phyloP scores from a whole-genome alignment of 64 coral and sea anemone species.

The Montipora sp. region DNA sequence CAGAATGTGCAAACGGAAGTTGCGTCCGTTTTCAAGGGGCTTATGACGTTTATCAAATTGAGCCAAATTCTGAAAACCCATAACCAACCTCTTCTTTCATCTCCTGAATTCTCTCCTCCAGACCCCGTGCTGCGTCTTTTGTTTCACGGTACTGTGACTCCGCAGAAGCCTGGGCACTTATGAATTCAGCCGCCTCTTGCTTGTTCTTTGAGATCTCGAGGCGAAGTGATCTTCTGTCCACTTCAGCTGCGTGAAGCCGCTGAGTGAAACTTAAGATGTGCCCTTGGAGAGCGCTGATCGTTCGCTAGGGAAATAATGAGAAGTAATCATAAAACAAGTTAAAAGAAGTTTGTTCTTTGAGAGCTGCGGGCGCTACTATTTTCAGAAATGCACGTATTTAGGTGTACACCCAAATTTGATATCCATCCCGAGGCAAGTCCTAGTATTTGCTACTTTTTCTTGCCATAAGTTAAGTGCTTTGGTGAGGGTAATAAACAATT shows the following conservation, averaged over 20 bases:
- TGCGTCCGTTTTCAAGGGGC: too few relatives aligned
- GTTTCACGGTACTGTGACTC: slow-evolving; percentile 68
- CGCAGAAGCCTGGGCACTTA: slow-evolving; percentile 53
- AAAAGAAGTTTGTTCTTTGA: too few relatives aligned
- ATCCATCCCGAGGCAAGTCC: too few relatives aligned
- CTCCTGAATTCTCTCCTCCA: slow-evolving; percentile 86
- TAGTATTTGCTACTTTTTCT: too few relatives aligned
- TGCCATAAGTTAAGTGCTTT: too few relatives aligned
- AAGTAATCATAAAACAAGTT: too few relatives aligned
- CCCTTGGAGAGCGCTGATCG: slow-evolving; percentile 76
- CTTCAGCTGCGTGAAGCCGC: slow-evolving; percentile 92
- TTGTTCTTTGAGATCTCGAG: slow-evolving; percentile 76
- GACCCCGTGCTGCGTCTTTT: slow-evolving; percentile 62
- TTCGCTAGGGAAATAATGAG: slow-evolving; percentile 36
- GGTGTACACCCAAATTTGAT: too few relatives aligned
- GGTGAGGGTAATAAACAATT: too few relatives aligned
- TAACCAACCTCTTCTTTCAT: slow-evolving; percentile 83
- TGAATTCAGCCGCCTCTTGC: slow-evolving; percentile 72
- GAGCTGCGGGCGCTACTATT: too few relatives aligned
- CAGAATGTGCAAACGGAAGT: too few relatives aligned
- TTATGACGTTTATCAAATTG: background rate
- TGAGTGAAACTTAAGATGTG: slow-evolving; percentile 93
- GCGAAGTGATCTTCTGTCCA: slow-evolving; percentile 81
- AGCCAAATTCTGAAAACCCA: background rate
- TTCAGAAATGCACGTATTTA: too few relatives aligned